Evolutionary conservation across 2,797 vertebrate species (phyloP).

Genomic region (Gymnoscopelus microlampas): DNA sequence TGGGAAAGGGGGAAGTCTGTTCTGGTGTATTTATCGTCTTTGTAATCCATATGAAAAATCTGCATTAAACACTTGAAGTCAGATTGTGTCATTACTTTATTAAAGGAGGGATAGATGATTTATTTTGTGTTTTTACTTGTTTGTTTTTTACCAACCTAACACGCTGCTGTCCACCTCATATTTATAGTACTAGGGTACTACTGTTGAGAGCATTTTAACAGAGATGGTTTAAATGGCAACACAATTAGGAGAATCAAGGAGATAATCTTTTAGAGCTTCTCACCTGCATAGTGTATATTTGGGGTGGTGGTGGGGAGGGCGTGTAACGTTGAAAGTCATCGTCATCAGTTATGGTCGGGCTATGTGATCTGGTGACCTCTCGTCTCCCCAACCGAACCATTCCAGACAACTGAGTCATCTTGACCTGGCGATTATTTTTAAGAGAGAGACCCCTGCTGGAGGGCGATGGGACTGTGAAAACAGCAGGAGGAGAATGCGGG

Average conservation of each 20-base stretch:
- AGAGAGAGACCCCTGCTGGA: conserved; percentile 69
- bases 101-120: no score
- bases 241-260: not conserved
- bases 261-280: not conserved
- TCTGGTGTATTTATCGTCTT: no score
- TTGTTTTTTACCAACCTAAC: no score
- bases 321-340: conserved; percentile 46
- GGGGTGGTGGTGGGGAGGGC: conserved; percentile 30
- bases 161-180: not conserved
- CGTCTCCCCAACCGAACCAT: conserved; percentile 76
- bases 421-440: conserved; percentile 78
- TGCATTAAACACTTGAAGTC: no score
- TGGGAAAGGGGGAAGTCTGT: no score
- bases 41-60: no score
- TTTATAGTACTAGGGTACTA: not conserved
- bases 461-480: conserved; percentile 58
- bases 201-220: not conserved
- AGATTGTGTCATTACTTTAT: no score
- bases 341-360: conserved; percentile 52
- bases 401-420: conserved; percentile 84
- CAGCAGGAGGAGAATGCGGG: not conserved
- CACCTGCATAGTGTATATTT: conserved; percentile 56
- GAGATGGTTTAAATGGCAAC: not conserved
- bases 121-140: no score
- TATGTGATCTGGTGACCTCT: conserved; percentile 71